Conservation (phyloP, 2,113 vertebrate species). For the Cettia cetti region DNA sequence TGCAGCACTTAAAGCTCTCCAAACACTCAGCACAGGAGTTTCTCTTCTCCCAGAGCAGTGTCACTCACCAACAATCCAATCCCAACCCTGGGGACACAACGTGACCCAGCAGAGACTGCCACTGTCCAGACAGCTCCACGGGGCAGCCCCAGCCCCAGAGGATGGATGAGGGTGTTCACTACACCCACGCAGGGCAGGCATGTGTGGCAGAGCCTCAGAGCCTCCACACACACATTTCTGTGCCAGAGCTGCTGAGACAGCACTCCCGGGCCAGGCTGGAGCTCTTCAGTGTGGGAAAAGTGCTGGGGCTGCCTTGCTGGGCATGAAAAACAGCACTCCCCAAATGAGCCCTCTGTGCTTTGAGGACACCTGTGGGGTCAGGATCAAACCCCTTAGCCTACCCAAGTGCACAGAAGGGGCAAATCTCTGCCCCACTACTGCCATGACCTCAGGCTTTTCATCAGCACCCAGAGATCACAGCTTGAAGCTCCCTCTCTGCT, state of each 20-base stretch:
- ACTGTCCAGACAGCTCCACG: not conserved
- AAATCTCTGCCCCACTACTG: not conserved
- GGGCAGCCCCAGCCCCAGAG: not conserved
- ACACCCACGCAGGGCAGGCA: rapidly evolving
- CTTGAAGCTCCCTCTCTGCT: not conserved
- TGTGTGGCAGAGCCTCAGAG: not conserved
- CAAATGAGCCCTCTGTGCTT: not conserved
- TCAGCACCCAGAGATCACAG: not conserved
- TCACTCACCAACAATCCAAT: not conserved
- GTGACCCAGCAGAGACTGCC: not conserved
- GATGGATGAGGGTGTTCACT: not conserved
- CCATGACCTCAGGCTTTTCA: not conserved
- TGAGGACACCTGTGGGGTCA: not conserved
- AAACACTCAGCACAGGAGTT: not conserved
- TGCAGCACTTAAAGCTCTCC: not conserved
- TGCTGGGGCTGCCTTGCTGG: not conserved
- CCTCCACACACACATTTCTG: not conserved
- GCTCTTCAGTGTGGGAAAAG: not conserved
- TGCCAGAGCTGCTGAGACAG: not conserved
- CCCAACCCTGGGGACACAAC: rapidly evolving
- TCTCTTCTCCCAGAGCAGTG: not conserved
- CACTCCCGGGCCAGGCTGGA: rapidly evolving
- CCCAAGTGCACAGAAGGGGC: not conserved
- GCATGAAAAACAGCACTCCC: not conserved
- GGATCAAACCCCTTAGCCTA: not conserved